Evolutionary conservation across 1,140 invertebrate genomes (phyloP).

Genomic region (Hermetia illucens): DNA sequence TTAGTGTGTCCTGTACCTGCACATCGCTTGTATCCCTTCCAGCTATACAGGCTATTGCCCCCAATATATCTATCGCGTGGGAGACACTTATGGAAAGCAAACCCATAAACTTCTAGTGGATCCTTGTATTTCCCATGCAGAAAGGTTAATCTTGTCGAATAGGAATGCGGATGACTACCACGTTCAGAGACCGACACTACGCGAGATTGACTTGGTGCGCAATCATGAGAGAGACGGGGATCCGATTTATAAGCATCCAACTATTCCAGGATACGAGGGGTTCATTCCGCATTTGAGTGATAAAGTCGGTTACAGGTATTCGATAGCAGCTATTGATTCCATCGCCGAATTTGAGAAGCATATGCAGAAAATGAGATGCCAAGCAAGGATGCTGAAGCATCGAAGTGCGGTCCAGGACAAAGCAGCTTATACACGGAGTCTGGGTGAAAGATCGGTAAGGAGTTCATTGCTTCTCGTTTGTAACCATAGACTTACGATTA

Average conservation of each 20-base stretch:
- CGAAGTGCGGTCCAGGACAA: slow-evolving; percentile 38
- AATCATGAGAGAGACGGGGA: slow-evolving; percentile 42
- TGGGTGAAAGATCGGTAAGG: slow-evolving; percentile 45
- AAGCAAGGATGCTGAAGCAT: slow-evolving; percentile 37
- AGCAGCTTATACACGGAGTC: slow-evolving; percentile 35
- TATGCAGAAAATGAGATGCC: slow-evolving; percentile 38
- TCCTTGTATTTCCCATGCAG: slow-evolving; percentile 50
- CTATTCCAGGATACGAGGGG: slow-evolving; percentile 53
- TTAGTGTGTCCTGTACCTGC: too few relatives aligned
- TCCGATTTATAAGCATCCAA: slow-evolving; percentile 49
- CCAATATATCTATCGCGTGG: slow-evolving; percentile 51
- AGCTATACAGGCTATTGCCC: slow-evolving; percentile 61
- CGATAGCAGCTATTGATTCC: slow-evolving; percentile 47
- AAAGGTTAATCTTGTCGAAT: slow-evolving; percentile 49
- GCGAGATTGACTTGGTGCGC: slow-evolving; percentile 46
- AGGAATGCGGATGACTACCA: slow-evolving; percentile 41
- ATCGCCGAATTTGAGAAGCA: slow-evolving; percentile 49
- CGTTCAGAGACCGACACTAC: slow-evolving; percentile 41
- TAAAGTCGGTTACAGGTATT: slow-evolving; percentile 47
- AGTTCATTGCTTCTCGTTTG: neutral
- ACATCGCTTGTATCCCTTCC: too few relatives aligned
- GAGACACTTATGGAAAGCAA: slow-evolving; percentile 51
- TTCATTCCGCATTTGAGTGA: slow-evolving; percentile 46
- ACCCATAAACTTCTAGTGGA: slow-evolving; percentile 57
- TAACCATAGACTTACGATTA: neutral